Evolutionary conservation across 1,140 invertebrate genomes (phyloP).

Genomic region (Cherax quadricarinatus): DNA sequence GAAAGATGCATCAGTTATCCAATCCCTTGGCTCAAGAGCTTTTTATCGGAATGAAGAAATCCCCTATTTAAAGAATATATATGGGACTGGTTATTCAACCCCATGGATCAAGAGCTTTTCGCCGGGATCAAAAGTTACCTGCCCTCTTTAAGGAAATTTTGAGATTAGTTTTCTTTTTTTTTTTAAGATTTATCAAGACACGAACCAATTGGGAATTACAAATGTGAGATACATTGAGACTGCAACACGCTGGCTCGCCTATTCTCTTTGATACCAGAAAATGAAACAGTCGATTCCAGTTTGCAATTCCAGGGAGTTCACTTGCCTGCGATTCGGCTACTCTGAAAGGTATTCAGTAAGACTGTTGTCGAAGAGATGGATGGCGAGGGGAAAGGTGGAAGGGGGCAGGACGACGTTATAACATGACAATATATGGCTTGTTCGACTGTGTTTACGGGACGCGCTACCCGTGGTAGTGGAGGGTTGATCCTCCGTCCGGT

Average conservation of each 20-base stretch:
- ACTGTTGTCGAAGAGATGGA: background rate
- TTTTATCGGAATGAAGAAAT: no score
- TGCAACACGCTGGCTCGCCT: background rate
- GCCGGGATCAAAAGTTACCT: no score
- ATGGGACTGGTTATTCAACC: no score
- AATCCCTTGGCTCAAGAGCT: no score
- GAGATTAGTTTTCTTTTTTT: background rate
- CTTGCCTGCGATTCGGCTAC: background rate
- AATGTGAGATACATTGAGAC: background rate
- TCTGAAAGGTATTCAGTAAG: background rate
- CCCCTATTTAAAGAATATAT: no score
- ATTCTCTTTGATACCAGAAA: conserved; percentile 9
- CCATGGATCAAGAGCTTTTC: no score
- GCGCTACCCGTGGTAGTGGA: no score
- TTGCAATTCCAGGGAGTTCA: conserved; percentile 2
- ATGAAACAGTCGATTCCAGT: conserved; percentile 8
- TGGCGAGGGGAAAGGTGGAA: no score
- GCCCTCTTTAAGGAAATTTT: no score
- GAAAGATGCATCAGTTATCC: no score
- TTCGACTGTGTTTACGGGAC: no score
- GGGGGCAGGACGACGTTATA: background rate
- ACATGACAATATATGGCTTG: background rate
- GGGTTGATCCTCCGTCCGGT: no score
- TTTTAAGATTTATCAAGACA: background rate
- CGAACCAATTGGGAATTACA: background rate